Evolutionary conservation across 2,113 vertebrate genomes (phyloP).

Genomic region (Muntiacus reevesi): DNA sequence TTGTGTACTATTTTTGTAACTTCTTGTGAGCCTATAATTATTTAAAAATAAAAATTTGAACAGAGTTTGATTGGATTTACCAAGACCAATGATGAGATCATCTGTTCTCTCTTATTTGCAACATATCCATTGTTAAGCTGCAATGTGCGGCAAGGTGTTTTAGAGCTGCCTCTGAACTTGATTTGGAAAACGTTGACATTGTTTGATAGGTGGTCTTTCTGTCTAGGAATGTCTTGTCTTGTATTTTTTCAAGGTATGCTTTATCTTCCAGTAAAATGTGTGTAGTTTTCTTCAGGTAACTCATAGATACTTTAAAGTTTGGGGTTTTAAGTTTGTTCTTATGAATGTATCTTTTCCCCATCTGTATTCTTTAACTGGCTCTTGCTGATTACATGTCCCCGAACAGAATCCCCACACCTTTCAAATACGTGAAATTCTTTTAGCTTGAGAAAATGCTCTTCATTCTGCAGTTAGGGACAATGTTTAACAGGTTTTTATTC

Average conservation of each 20-base stretch:
- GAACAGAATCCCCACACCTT: slow-evolving; percentile 23
- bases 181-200: neutral
- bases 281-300: neutral
- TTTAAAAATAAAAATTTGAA: neutral
- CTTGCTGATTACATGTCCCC: neutral
- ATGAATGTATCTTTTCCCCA: neutral
- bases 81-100: neutral
- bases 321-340: neutral
- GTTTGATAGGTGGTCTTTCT: neutral
- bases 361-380: neutral
- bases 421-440: slow-evolving; percentile 52
- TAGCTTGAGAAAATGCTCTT: slow-evolving; percentile 21
- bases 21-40: neutral
- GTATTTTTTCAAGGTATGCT: neutral
- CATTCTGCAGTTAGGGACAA: slow-evolving; percentile 48
- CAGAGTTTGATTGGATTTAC: neutral
- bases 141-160: neutral
- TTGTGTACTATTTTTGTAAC: neutral
- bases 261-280: neutral
- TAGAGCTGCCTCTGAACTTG: neutral
- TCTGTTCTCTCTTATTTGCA: neutral
- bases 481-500: slow-evolving; percentile 51
- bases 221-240: fast-evolving
- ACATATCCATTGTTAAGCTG: neutral
- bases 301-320: neutral